Evolutionary conservation across 2,797 vertebrate genomes (phyloP).

Genomic region (Gymnopithys bicolor): DNA sequence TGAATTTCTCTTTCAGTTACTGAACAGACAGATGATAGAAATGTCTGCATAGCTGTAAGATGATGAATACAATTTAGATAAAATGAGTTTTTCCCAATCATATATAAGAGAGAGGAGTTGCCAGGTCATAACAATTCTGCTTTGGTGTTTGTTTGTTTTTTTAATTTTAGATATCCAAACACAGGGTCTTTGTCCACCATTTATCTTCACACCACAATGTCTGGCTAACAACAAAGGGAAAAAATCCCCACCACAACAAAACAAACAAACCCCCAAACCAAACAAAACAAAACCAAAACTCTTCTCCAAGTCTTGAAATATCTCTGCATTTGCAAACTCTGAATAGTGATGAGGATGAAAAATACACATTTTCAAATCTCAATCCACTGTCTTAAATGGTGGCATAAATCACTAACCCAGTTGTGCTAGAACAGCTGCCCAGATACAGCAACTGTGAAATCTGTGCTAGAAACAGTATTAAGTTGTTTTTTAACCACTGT

Average conservation of each 20-base stretch:
- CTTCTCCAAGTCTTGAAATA: not conserved
- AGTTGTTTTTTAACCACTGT: not conserved
- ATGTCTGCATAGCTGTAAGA: not conserved
- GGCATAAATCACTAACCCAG: not conserved
- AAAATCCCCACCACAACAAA: not conserved
- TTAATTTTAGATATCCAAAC: not conserved
- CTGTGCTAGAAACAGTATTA: not conserved
- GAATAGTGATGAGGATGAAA: not conserved
- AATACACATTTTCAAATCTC: not conserved
- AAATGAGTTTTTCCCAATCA: not conserved
- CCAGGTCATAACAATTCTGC: not conserved
- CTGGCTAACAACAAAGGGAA: not conserved
- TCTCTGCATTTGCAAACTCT: not conserved
- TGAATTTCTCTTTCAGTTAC: not conserved
- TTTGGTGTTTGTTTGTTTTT: not conserved
- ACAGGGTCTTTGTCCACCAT: not conserved
- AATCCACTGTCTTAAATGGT: not conserved
- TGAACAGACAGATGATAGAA: not conserved
- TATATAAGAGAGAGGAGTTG: not conserved
- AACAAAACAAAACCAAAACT: not conserved
- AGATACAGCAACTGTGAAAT: not conserved
- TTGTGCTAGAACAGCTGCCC: slow-evolving; percentile 11
- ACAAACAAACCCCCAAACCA: not conserved
- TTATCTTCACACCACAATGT: not conserved
- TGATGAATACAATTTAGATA: not conserved